phyloP scores from a whole-genome alignment of 1,140 invertebrate species.

The Drosophila subobscura region DNA sequence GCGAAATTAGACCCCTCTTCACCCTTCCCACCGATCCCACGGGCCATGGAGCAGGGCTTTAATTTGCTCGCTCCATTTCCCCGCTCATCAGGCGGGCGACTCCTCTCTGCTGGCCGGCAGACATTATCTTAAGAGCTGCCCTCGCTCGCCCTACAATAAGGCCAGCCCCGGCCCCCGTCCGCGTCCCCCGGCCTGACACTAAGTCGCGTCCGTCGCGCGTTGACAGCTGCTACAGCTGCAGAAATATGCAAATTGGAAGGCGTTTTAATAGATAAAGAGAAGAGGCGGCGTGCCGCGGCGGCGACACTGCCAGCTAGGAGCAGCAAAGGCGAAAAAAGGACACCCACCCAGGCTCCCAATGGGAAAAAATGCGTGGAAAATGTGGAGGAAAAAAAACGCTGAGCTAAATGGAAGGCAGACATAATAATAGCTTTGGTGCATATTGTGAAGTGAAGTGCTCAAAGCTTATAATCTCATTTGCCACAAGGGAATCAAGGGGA shows the following conservation, averaged over 20 bases:
- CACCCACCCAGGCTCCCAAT: constrained; percentile 52
- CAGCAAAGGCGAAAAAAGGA: constrained; percentile 68
- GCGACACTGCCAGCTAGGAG: constrained; percentile 44
- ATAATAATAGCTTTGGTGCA: constrained; percentile 74
- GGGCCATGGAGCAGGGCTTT: constrained; percentile 36
- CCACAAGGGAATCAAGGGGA: constrained; percentile 38
- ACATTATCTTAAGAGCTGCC: constrained; percentile 70
- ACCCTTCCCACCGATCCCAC: background rate
- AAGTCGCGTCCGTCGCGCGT: constrained; percentile 55
- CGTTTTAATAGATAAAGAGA: constrained; percentile 81
- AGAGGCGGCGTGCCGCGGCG: constrained; percentile 63
- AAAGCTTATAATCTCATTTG: constrained; percentile 76
- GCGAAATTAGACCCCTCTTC: constrained; percentile 8
- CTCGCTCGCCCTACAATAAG: constrained; percentile 63
- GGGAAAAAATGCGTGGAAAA: constrained; percentile 48
- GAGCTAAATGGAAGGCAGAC: constrained; percentile 60
- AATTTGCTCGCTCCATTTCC: constrained; percentile 59
- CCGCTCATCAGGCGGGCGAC: constrained; percentile 43
- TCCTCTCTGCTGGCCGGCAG: constrained; percentile 6
- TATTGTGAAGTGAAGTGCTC: constrained; percentile 70
- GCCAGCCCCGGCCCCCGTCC: constrained; percentile 37
- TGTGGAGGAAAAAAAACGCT: constrained; percentile 38
- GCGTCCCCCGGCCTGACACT: background rate
- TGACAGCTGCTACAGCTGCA: constrained; percentile 81
- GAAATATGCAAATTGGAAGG: constrained; percentile 81